Evolutionary conservation across 2,888 invertebrate genomes (phyloP).

Genomic region (Sinotaia quadrata): DNA sequence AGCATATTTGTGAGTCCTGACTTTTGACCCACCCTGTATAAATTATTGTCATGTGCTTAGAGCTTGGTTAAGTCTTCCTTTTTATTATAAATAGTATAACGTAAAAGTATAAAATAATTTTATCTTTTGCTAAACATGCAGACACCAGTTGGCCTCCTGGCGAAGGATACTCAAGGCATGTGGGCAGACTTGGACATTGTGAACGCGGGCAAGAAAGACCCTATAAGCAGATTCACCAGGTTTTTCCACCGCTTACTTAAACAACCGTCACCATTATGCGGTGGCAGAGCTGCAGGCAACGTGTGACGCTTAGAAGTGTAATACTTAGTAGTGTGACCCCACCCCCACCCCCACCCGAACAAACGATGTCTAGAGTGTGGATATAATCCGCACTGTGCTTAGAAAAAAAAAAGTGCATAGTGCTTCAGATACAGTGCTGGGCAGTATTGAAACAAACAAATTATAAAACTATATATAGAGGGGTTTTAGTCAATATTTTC

Average conservation of each 20-base stretch:
- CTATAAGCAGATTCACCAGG: background rate
- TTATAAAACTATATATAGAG: too few species aligned
- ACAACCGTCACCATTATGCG: background rate
- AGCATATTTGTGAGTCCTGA: too few species aligned
- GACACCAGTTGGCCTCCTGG: conserved; percentile 8
- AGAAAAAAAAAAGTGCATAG: background rate
- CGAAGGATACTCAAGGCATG: background rate
- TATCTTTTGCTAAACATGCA: conserved; percentile 3
- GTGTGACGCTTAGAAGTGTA: too few species aligned
- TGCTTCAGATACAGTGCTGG: background rate
- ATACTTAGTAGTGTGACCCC: background rate
- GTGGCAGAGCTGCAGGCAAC: too few species aligned
- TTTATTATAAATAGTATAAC: too few species aligned
- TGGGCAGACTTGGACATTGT: conserved; percentile 11
- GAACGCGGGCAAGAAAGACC: background rate
- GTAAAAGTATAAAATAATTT: too few species aligned
- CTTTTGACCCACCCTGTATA: too few species aligned
- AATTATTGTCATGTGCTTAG: too few species aligned
- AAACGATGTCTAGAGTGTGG: background rate
- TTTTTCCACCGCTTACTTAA: background rate
- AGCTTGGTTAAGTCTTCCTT: too few species aligned
- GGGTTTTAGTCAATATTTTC: too few species aligned
- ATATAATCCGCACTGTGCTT: background rate
- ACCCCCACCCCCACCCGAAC: background rate
- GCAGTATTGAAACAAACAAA: too few species aligned